Percentiles rank a stretch among this genome's conserved stretches.
phyloP scores from a whole-genome alignment of 1,140 invertebrate genomes.

The Hesperophylax magnus region DNA sequence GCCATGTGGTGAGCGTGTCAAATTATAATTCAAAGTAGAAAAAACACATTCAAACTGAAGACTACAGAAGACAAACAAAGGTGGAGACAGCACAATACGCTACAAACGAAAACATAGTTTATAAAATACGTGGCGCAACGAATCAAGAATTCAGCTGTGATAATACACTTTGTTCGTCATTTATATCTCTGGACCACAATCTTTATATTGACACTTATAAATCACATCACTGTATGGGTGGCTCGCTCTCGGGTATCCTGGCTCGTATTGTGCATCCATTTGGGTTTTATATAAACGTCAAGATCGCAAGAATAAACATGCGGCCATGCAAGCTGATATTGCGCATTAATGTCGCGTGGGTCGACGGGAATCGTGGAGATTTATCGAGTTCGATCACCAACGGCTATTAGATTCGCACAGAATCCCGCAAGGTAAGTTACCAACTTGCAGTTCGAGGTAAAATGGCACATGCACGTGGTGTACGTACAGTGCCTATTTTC shows the following conservation, averaged over 20 bases:
- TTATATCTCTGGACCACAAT: constrained; percentile 1
- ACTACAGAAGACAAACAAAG: neutral
- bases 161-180: constrained; percentile 22
- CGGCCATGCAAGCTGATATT: constrained; percentile 24
- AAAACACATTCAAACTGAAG: neutral
- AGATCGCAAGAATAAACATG: constrained; percentile 25
- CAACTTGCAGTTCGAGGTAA: neutral
- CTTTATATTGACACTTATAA: constrained; percentile 17
- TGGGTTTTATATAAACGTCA: constrained; percentile 10
- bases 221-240: constrained; percentile 18
- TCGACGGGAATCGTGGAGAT: constrained; percentile 11
- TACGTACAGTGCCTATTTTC: neutral
- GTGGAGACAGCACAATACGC: neutral
- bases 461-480: constrained; percentile 10
- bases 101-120: constrained; percentile 3
- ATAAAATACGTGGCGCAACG: neutral
- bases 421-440: neutral
- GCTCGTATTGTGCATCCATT: constrained; percentile 28
- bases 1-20: constrained; percentile 31
- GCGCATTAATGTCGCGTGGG: constrained; percentile 26
- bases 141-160: constrained; percentile 28
- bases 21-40: constrained; percentile 32
- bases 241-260: neutral
- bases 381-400: constrained; percentile 28
- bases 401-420: constrained; percentile 13